Conservation (phyloP, 2,888 invertebrate genomes). For the Netelia melanura region DNA sequence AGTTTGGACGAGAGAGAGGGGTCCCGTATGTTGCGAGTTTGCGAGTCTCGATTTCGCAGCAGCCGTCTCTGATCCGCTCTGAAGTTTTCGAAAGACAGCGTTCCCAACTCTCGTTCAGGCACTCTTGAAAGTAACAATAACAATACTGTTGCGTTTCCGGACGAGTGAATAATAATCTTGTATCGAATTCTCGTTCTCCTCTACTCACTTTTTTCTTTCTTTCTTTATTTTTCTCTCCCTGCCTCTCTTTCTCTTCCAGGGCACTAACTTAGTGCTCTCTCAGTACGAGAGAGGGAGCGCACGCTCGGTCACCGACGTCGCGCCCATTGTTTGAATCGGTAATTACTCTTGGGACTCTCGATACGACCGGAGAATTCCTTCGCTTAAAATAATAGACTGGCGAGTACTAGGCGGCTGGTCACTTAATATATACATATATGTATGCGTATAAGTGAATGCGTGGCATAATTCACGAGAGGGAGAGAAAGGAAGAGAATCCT, state of each 20-base stretch:
- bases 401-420: conserved; percentile 67
- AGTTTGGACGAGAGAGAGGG: conserved; percentile 14
- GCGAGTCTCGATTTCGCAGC: conserved; percentile 48
- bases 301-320: conserved; percentile 42
- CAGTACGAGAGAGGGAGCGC: conserved; percentile 28
- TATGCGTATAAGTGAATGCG: conserved; percentile 11
- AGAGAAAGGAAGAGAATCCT: conserved; percentile 63
- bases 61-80: conserved; percentile 51
- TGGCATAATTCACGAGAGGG: conserved; percentile 33
- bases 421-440: conserved; percentile 44
- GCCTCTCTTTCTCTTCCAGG: conserved; percentile 17
- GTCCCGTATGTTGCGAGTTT: conserved; percentile 82
- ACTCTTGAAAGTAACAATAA: conserved; percentile 71
- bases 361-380: conserved; percentile 77
- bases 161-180: conserved; percentile 80
- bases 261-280: conserved; percentile 4
- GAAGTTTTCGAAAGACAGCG: conserved; percentile 52
- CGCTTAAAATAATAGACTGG: conserved; percentile 77
- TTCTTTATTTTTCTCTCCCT: conserved; percentile 10
- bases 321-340: conserved; percentile 63
- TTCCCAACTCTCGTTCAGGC: conserved; percentile 55
- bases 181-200: conserved; percentile 53
- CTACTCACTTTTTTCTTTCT: conserved; percentile 27
- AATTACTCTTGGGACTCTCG: conserved; percentile 64
- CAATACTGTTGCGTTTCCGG: conserved; percentile 83